Percentiles rank a stretch among this genome's conserved stretches.
Evolutionary conservation across 2,888 invertebrate genomes (phyloP).

Genomic region (Phalangium opilio): DNA sequence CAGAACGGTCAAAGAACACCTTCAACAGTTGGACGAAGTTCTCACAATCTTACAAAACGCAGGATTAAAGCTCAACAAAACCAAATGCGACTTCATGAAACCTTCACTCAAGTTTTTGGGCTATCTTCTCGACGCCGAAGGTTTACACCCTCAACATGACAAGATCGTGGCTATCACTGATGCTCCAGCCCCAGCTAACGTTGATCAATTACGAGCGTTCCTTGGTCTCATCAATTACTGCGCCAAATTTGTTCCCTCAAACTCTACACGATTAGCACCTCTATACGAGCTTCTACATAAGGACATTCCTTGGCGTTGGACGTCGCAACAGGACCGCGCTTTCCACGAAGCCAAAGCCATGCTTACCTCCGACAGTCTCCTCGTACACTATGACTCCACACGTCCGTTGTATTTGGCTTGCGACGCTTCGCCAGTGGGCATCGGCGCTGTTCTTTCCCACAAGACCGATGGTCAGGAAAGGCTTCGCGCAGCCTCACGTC

Average conservation of each 20-base stretch:
- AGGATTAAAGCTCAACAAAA: background rate
- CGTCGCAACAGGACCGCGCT: constrained; percentile 14
- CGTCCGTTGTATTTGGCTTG: constrained; percentile 25
- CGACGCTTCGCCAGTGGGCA: constrained; percentile 28
- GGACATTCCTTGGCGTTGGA: constrained; percentile 17
- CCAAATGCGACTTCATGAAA: constrained; percentile 21
- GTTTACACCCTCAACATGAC: constrained; percentile 15
- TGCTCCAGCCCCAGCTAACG: constrained; percentile 21
- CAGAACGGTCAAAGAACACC: background rate
- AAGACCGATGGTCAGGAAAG: constrained; percentile 30
- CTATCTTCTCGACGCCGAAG: too few species aligned
- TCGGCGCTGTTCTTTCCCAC: constrained; percentile 23
- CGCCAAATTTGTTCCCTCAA: constrained; percentile 21
- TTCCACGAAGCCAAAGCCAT: constrained; percentile 20
- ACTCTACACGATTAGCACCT: constrained; percentile 20
- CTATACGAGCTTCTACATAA: constrained; percentile 19
- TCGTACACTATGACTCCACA: constrained; percentile 26
- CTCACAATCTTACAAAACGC: background rate
- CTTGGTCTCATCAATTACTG: constrained; percentile 25
- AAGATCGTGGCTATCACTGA: constrained; percentile 22
- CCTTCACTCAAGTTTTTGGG: constrained; percentile 20
- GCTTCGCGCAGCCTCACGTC: constrained; percentile 22
- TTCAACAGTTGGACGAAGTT: background rate
- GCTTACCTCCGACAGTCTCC: constrained; percentile 19
- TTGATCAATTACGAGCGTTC: constrained; percentile 22